Evolutionary conservation across 2,888 invertebrate genomes (phyloP), one percentile per base, ranked within the genome.

Genomic region (Oeneis ivallda): DNA sequence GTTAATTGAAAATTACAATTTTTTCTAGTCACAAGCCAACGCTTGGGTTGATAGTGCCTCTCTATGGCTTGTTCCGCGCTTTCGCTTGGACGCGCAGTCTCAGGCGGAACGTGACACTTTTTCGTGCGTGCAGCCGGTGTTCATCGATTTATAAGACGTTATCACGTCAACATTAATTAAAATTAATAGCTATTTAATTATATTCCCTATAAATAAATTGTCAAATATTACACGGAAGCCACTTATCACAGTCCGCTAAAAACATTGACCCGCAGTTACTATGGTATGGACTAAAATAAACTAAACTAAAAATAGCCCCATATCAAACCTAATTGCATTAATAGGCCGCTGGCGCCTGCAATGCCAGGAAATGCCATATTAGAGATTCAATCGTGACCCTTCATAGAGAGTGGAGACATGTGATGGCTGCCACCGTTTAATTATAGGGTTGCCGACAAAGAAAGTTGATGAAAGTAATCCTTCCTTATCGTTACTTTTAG

Each of bases 301-400:
- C 34, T 7, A n/a, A 5, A 47, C 50, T 60, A 60, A 13, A 49
- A 60, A 60, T 60, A 60, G 60, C 49, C 17, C 37, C 15, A 13
- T 60, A 50, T 50, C 60, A 50, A 19, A 50, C 17, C 60, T 60
- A 50, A 60, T 60, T 60, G 60, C 52, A 58, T 66, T 62, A 66
- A 66, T 58, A 59, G 63, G 53, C 62, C 58, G 49, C 70, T 67
- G 68, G 70, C 70, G 70, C 67, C 71, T 65, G 65, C 61, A 58
- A 43, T 62, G 66, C 66, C 71, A 73, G 73, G 73, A 73, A 73
- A 72, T 73, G 57, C 72, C 73, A 68, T 67, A 72, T 73, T 73
- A 73, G 66, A 64, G 43, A 70, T 62, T 62, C 66, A 70, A 62
- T 64, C 62, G 62, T 57, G 63, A 32, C 64, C 57, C 65, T 67